Base-by-base conservation (phyloP, 1,140 invertebrate genomes). In the Drosophila trapezifrons region DNA sequence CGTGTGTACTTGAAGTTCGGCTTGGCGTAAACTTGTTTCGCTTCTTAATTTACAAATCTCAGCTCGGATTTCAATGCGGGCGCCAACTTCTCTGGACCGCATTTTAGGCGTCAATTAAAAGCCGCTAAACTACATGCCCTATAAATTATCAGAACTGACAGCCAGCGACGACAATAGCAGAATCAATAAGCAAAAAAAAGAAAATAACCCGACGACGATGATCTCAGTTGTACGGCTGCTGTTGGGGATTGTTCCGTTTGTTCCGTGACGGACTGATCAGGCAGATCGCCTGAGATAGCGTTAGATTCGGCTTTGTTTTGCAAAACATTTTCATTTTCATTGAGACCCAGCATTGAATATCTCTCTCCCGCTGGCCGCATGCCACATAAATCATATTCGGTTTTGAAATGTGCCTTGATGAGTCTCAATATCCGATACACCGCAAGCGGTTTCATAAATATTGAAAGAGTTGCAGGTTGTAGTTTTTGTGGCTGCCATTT, bases 51-150 rank as follows among this genome's bases (percentile, higher is more conserved):
- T 84, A 84, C 76, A 84, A 69, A 73, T 56, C 59, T 27, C 73
- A 73, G 49, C 43, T 80, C 63, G 13, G 59, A 65, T 84, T 84
- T 84, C 80, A 80, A 54, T 49, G 52, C 5, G 43, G 76, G 80
- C 76, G 65, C 80, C 80, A 76, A 79, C 75, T 79, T 78, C 47
- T 66, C 60, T 66, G 55, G 65, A 84, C 80, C 81, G 71, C 81
- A 85, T 77, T 84, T 84, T 70, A 85, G 81, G 72, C 80, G 80
- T 84, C 72, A 85, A 77, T 84, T 85, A 85, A 72, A 80, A 55
- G 76, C 65, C 75, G 75, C 80, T 79, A 57, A 72, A 54, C 32
- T 65, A 49, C 76, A 73, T 52, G 65, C 29, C 43, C 60, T 63
- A 83, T 71, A 83, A 76, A 83, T 54, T 83, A 83, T 66, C 56